phyloP scores from a whole-genome alignment of 2,888 invertebrate genomes.

The Xanthia togata region DNA sequence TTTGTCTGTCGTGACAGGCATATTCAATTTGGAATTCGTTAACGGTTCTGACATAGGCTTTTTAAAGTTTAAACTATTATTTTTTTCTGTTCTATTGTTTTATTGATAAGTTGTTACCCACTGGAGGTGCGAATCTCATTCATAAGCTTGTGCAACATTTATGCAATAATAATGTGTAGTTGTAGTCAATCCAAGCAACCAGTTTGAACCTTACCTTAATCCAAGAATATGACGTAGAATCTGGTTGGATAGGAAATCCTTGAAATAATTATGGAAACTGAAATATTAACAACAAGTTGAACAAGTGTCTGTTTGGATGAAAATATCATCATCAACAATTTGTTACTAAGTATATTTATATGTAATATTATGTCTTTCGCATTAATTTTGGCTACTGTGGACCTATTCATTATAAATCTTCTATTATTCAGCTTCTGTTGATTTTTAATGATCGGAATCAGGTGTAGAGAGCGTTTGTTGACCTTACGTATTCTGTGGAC shows the following conservation, averaged over 20 bases:
- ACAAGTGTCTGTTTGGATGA: too few species aligned
- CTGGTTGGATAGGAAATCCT: neutral
- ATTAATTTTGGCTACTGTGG: neutral
- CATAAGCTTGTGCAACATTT: too few species aligned
- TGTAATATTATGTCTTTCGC: neutral
- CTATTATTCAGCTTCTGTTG: constrained; percentile 7
- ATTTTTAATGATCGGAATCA: constrained; percentile 6
- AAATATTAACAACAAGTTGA: neutral
- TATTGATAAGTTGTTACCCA: neutral
- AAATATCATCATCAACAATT: neutral
- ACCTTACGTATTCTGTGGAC: constrained; percentile 31
- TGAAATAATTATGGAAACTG: neutral
- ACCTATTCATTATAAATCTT: neutral
- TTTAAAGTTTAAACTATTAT: neutral
- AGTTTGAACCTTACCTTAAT: neutral
- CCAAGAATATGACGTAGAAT: neutral
- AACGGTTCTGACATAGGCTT: constrained; percentile 5
- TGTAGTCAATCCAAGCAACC: neutral
- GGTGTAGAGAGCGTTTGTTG: constrained; percentile 11
- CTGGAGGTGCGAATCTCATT: neutral
- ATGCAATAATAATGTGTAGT: neutral
- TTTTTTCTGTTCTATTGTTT: neutral
- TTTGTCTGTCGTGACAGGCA: constrained; percentile 61
- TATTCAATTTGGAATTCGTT: constrained; percentile 67
- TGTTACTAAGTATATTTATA: too few species aligned